These are phyloP conservation scores for Adelphocoris suturalis DNA, from an alignment of 2,888 invertebrate genomes.

Conservation along the genomic window DNA sequence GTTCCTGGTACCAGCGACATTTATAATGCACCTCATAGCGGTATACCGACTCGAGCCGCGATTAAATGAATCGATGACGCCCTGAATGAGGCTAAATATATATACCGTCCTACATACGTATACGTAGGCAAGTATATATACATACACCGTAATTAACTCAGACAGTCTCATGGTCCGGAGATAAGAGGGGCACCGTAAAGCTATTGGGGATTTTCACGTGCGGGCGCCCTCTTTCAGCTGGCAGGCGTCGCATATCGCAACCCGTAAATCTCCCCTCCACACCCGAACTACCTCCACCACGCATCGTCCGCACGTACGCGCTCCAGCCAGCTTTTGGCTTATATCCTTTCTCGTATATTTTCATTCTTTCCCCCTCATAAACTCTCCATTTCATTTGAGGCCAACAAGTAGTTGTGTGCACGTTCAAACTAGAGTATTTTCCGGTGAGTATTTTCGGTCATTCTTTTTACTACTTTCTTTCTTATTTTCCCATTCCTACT, in stretches of 20 bases:
- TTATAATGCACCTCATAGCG: no score
- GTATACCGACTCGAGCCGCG: not conserved
- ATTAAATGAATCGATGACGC: not conserved
- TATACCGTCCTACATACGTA: not conserved
- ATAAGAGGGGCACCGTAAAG: not conserved
- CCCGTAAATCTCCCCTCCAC: not conserved
- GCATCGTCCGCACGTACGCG: not conserved
- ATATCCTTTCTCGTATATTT: conserved; percentile 10
- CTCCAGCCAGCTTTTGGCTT: not conserved
- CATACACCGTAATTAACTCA: not conserved
- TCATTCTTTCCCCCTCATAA: not conserved
- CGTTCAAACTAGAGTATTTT: not conserved
- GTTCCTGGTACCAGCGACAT: no score
- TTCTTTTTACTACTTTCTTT: no score
- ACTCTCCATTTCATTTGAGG: not conserved
- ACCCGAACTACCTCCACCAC: not conserved
- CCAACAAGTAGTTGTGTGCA: not conserved
- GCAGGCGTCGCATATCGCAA: conserved; percentile 14
- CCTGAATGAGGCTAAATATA: not conserved
- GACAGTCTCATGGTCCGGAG: not conserved
- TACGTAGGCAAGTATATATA: no score
- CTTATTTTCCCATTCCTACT: no score
- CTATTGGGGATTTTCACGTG: conserved; percentile 29
- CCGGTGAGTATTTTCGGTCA: no score
- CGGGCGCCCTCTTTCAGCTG: conserved; percentile 38